These are phyloP conservation scores for Timema cristinae DNA, from an alignment of 2,888 invertebrate species.

Conservation along the genomic window DNA sequence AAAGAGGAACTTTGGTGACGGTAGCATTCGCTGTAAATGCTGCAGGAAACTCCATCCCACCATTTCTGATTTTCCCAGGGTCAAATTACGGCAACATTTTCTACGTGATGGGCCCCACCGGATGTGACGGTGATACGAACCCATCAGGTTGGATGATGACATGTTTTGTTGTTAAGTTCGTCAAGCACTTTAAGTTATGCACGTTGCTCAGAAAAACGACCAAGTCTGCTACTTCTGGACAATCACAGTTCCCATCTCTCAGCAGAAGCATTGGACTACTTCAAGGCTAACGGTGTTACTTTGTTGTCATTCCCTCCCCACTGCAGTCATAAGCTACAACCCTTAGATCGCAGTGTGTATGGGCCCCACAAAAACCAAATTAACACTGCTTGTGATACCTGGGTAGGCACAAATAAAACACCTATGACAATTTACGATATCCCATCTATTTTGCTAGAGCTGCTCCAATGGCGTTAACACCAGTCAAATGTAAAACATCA, in stretches of 20 bases:
- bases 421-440: slow-evolving; percentile 18
- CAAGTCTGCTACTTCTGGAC: slow-evolving; percentile 1
- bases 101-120: neutral
- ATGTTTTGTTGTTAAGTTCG: neutral
- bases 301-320: slow-evolving; percentile 17
- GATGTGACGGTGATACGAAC: slow-evolving; percentile 13
- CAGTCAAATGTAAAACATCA: too few relatives aligned
- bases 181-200: neutral
- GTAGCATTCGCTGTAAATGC: too few relatives aligned
- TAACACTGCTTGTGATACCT: slow-evolving; percentile 15
- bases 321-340: slow-evolving; percentile 18
- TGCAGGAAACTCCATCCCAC: too few relatives aligned
- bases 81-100: slow-evolving; percentile 1
- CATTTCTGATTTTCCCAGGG: slow-evolving; percentile 1
- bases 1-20: too few relatives aligned
- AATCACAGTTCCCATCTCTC: slow-evolving; percentile 9
- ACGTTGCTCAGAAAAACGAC: too few relatives aligned
- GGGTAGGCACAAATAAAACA: slow-evolving; percentile 3
- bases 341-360: slow-evolving; percentile 13
- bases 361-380: neutral
- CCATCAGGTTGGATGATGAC: slow-evolving; percentile 13
- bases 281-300: slow-evolving; percentile 14
- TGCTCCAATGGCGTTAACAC: too few relatives aligned
- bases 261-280: slow-evolving; percentile 14
- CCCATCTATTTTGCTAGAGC: slow-evolving; percentile 17